These are phyloP conservation scores for Diploptera punctata DNA, from an alignment of 2,888 invertebrate species.

Conservation along the genomic window DNA sequence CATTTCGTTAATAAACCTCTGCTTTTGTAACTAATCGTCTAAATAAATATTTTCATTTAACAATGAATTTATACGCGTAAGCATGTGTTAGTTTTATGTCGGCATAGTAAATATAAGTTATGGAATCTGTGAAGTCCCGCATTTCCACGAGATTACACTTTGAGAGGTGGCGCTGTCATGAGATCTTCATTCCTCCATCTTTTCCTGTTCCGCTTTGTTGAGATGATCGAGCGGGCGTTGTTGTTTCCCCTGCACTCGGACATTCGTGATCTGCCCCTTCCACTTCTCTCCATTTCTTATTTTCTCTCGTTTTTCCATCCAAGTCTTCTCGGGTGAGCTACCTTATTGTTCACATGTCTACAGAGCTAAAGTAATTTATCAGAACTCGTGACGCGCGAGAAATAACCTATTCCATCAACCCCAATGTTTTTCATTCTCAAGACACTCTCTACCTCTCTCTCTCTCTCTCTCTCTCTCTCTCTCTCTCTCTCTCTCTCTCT, in stretches of 20 bases:
- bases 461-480: not conserved
- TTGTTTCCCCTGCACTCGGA: no score
- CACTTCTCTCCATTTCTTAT: no score
- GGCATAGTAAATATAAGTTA: no score
- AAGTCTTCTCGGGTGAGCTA: not conserved
- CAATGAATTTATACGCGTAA: no score
- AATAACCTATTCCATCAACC: no score
- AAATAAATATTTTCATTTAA: no score
- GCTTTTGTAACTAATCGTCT: no score
- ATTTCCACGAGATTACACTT: slow-evolving; percentile 25
- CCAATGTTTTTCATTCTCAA: no score
- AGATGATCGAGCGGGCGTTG: slow-evolving; percentile 7
- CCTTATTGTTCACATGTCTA: not conserved
- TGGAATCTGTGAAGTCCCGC: slow-evolving; percentile 23
- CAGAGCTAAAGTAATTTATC: not conserved
- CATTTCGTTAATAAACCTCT: no score
- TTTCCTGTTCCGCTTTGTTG: slow-evolving; percentile 10
- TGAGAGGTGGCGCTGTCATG: not conserved
- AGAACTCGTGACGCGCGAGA: no score
- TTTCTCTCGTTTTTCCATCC: not conserved
- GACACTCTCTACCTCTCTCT: no score
- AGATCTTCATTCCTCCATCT: slow-evolving; percentile 2
- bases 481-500: not conserved
- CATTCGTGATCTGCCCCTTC: not conserved
- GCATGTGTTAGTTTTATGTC: no score